Conservation (phyloP, 2,888 invertebrate genomes). For the Caenorhabditis afra region DNA sequence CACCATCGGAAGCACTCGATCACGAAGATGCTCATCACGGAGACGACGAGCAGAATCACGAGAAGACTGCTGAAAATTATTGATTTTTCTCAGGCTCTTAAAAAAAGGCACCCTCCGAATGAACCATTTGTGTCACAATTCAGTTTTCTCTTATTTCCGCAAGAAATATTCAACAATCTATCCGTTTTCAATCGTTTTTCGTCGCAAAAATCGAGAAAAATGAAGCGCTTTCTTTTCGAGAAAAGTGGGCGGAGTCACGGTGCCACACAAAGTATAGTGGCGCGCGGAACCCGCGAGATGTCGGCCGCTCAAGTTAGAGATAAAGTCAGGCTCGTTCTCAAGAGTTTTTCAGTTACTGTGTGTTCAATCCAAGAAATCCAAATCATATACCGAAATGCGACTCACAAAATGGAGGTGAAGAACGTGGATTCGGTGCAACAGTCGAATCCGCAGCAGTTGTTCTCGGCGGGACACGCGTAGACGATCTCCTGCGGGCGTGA, state of each 20-base stretch:
- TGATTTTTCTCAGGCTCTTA: too few species aligned
- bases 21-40: conserved; percentile 60
- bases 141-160: too few species aligned
- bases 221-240: not conserved
- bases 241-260: not conserved
- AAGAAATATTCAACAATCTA: too few species aligned
- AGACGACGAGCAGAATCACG: conserved; percentile 61
- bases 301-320: too few species aligned
- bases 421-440: conserved; percentile 61
- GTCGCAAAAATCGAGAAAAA: too few species aligned
- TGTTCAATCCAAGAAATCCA: too few species aligned
- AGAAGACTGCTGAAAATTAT: conserved; percentile 60
- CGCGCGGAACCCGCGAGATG: not conserved
- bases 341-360: too few species aligned
- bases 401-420: conserved; percentile 67
- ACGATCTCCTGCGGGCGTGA: conserved; percentile 63
- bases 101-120: too few species aligned
- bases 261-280: not conserved
- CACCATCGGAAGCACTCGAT: conserved; percentile 64
- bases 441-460: conserved; percentile 65
- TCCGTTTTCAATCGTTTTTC: too few species aligned
- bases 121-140: too few species aligned
- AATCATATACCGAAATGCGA: not conserved
- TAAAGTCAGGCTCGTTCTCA: too few species aligned
- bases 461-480: conserved; percentile 58